Evolutionary conservation across 2,113 vertebrate species (phyloP).

Genomic region (Nansenia antarctica): DNA sequence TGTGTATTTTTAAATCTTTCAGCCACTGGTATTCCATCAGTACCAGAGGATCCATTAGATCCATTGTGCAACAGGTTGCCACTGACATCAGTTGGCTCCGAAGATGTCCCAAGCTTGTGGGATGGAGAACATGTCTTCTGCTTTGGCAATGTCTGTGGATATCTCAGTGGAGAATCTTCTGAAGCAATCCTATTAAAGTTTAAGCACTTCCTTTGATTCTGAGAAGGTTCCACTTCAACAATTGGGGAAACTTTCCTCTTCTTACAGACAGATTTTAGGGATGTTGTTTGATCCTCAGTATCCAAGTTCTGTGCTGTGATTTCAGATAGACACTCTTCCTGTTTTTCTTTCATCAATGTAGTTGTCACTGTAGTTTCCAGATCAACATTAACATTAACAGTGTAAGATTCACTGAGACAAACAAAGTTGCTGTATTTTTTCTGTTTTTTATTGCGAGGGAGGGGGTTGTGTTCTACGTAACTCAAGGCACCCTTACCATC

Average conservation of each 20-base stretch:
- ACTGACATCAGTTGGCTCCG: background rate
- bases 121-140: background rate
- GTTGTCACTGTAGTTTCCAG: slow-evolving; percentile 36
- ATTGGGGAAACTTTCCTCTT: background rate
- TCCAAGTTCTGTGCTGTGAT: background rate
- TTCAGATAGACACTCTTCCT: background rate
- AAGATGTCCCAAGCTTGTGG: background rate
- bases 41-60: background rate
- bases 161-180: background rate
- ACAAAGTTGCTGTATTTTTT: too few relatives aligned
- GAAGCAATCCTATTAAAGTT: slow-evolving; percentile 14
- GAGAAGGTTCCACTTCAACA: background rate
- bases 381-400: slow-evolving; percentile 25
- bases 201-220: background rate
- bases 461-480: too few relatives aligned
- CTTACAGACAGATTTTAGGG: background rate
- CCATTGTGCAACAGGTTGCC: background rate
- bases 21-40: background rate
- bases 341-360: slow-evolving; percentile 8
- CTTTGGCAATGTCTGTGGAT: slow-evolving; percentile 19
- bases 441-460: too few relatives aligned
- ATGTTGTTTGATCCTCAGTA: background rate
- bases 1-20: background rate
- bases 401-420: slow-evolving; percentile 8
- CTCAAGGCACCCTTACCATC: background rate